These are phyloP conservation scores for Motacilla alba DNA, from an alignment of 2,113 vertebrate species.

Conservation along the genomic window DNA sequence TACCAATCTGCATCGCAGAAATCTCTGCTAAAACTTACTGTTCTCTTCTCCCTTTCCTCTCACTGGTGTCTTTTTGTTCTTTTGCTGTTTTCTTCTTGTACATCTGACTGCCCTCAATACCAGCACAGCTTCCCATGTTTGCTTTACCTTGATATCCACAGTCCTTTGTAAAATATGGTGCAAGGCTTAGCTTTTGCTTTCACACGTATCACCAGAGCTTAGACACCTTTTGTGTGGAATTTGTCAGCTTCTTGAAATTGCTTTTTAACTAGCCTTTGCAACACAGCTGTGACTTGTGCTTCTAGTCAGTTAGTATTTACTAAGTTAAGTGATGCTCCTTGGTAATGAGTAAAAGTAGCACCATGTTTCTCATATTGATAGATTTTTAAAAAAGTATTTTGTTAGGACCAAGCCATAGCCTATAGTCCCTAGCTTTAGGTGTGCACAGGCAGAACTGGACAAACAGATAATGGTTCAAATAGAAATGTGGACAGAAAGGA, in stretches of 20 bases:
- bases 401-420: not conserved
- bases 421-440: not conserved
- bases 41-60: not conserved
- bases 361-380: not conserved
- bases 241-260: not conserved
- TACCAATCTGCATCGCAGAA: not conserved
- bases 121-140: not conserved
- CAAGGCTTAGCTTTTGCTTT: not conserved
- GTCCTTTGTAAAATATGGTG: not conserved
- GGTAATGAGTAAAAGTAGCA: not conserved
- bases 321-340: not conserved
- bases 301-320: not conserved
- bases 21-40: not conserved
- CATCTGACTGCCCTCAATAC: not conserved
- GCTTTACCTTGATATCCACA: not conserved
- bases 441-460: not conserved
- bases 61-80: not conserved
- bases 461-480: not conserved
- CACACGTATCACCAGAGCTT: rapidly evolving
- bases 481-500: not conserved
- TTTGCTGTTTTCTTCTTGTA: not conserved
- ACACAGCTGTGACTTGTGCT: not conserved
- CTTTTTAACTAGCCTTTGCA: not conserved
- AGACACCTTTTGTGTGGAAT: not conserved
- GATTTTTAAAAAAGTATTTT: not conserved